These are phyloP conservation scores for Notamacropus eugenii DNA, from an alignment of 2,797 vertebrate genomes.

Conservation along the genomic window DNA sequence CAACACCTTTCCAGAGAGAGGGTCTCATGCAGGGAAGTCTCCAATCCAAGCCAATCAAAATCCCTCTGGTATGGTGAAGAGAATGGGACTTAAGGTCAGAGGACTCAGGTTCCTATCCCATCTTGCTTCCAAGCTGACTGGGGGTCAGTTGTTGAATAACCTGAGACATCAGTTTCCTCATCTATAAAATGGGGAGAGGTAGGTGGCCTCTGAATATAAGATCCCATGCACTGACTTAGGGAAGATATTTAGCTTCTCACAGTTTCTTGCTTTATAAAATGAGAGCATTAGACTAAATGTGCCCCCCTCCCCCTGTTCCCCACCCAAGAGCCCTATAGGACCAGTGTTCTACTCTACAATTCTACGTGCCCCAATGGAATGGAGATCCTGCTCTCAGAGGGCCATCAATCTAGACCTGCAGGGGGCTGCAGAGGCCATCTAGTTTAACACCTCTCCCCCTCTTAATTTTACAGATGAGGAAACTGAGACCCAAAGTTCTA, in stretches of 20 bases:
- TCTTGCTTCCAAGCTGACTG: neutral
- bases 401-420: neutral
- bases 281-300: neutral
- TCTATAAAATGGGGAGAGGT: neutral
- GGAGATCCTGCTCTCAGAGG: neutral
- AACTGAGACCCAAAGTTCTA: neutral
- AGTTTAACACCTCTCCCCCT: neutral
- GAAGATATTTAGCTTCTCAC: neutral
- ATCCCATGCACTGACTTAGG: neutral
- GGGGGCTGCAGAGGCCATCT: neutral
- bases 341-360: neutral
- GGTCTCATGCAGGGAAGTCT: neutral
- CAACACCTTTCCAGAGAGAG: neutral
- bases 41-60: neutral
- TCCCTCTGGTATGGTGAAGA: neutral
- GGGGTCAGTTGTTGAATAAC: neutral
- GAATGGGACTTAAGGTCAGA: neutral
- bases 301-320: neutral
- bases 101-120: neutral
- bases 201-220: neutral
- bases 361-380: neutral
- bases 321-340: neutral
- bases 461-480: neutral
- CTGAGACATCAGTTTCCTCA: neutral
- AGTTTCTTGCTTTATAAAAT: neutral